These are phyloP conservation scores for Brachypodius melanocephalos DNA, from an alignment of 2,113 vertebrate genomes.

Conservation along the genomic window DNA sequence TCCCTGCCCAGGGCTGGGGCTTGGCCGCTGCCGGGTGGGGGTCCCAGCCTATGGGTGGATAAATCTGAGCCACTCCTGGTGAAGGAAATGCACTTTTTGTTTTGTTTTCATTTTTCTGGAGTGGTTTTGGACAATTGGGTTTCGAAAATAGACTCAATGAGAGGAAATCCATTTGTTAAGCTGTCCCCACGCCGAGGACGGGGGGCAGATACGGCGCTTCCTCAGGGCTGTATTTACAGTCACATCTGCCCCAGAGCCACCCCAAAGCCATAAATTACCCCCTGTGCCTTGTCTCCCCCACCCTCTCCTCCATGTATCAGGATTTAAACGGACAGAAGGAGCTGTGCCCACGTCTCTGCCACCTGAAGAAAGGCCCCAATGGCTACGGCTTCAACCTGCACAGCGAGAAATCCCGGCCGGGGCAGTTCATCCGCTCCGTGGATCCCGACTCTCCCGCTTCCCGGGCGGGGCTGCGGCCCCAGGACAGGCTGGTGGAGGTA, in stretches of 20 bases:
- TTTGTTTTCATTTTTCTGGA: conserved; percentile 28
- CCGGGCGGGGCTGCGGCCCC: conserved; percentile 79
- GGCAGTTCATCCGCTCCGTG: conserved; percentile 91
- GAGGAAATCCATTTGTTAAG: conserved; percentile 61
- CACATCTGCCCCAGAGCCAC: neutral
- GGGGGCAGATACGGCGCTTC: neutral
- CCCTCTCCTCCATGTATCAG: neutral
- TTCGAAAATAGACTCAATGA: conserved; percentile 62
- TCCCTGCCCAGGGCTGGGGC: neutral
- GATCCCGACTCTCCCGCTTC: conserved; percentile 83
- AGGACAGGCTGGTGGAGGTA: conserved; percentile 91
- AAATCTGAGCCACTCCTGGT: neutral
- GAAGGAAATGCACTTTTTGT: conserved; percentile 43
- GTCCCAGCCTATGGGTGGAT: accelerated
- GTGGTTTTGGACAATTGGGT: conserved; percentile 34
- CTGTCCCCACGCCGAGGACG: neutral
- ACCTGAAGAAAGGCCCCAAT: conserved; percentile 79
- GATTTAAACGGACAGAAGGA: conserved; percentile 73
- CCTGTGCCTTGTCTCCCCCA: neutral
- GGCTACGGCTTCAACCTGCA: conserved; percentile 96
- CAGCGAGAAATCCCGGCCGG: conserved; percentile 82
- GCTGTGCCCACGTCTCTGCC: conserved; percentile 85
- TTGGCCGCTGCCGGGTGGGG: accelerated
- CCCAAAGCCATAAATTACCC: neutral
- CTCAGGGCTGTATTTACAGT: neutral